phyloP scores from a whole-genome alignment of 1,140 invertebrate species.

The Tetragonula clypearis region DNA sequence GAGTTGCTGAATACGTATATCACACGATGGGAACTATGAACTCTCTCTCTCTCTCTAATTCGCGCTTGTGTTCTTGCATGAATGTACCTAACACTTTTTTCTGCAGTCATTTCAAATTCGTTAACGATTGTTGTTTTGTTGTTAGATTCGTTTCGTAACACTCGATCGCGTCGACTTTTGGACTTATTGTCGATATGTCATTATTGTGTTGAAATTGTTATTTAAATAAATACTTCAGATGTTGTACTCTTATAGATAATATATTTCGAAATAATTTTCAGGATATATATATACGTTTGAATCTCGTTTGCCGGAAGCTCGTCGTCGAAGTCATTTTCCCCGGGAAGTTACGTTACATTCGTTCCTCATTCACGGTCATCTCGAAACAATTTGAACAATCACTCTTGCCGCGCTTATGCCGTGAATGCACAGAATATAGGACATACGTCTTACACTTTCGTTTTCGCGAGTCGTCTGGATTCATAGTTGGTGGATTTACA shows the following conservation, averaged over 20 bases:
- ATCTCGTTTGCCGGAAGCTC: background rate
- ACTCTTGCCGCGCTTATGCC: background rate
- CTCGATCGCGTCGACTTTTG: background rate
- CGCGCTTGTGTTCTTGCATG: background rate
- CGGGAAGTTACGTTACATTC: background rate
- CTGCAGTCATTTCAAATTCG: background rate
- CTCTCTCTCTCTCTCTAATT: background rate
- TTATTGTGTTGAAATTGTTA: background rate
- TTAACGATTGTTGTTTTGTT: background rate
- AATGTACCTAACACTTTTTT: background rate
- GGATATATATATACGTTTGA: background rate
- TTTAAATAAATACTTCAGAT: background rate
- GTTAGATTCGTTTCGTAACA: background rate
- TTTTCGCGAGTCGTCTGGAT: background rate
- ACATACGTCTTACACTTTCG: background rate
- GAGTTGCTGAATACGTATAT: conserved; percentile 38
- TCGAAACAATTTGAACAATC: background rate
- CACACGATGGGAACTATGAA: background rate
- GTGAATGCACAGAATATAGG: background rate
- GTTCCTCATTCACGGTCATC: background rate
- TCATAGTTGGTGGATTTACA: too few relatives aligned
- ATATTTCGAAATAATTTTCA: background rate
- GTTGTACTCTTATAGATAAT: too few relatives aligned
- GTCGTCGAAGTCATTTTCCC: background rate
- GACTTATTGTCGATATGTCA: background rate